phyloP scores from a whole-genome alignment of 2,888 invertebrate genomes.

The Pachycephus smyrnensis region DNA sequence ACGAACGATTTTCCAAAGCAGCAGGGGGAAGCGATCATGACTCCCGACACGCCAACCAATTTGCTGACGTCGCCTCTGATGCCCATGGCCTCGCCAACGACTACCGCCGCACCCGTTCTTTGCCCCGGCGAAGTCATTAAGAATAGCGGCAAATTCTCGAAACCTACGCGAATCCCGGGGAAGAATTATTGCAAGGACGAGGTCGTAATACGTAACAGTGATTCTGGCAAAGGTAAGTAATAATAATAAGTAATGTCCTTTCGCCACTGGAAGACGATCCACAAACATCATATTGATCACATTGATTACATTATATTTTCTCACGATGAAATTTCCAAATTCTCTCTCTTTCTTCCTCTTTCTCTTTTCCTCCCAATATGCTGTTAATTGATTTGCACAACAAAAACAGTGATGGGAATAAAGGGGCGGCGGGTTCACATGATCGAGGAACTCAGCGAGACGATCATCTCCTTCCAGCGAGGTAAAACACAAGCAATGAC shows the following conservation, averaged over 20 bases:
- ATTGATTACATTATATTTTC: too few species aligned
- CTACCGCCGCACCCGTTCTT: conserved; percentile 72
- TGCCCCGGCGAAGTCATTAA: conserved; percentile 88
- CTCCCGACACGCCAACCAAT: conserved; percentile 55
- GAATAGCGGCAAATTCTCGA: conserved; percentile 88
- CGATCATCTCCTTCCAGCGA: conserved; percentile 99
- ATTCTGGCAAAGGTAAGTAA: conserved; percentile 91
- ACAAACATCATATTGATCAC: too few species aligned
- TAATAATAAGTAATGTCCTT: neutral
- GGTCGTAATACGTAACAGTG: conserved; percentile 93
- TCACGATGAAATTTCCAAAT: too few species aligned
- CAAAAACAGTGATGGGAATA: conserved; percentile 92
- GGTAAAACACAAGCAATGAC: conserved; percentile 75
- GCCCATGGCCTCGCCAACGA: conserved; percentile 68
- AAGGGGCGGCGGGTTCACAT: conserved; percentile 98
- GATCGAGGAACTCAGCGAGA: conserved; percentile 98
- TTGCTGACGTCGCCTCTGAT: conserved; percentile 50
- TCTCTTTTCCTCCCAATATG: neutral
- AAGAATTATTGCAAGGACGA: conserved; percentile 96
- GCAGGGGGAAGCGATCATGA: conserved; percentile 31
- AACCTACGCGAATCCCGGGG: conserved; percentile 90
- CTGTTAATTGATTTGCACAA: conserved; percentile 56
- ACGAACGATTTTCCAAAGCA: conserved; percentile 10
- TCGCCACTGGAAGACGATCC: too few species aligned
- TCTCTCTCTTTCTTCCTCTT: neutral